Evolutionary conservation across 2,797 vertebrate species (phyloP).

Genomic region (Falco concolor): DNA sequence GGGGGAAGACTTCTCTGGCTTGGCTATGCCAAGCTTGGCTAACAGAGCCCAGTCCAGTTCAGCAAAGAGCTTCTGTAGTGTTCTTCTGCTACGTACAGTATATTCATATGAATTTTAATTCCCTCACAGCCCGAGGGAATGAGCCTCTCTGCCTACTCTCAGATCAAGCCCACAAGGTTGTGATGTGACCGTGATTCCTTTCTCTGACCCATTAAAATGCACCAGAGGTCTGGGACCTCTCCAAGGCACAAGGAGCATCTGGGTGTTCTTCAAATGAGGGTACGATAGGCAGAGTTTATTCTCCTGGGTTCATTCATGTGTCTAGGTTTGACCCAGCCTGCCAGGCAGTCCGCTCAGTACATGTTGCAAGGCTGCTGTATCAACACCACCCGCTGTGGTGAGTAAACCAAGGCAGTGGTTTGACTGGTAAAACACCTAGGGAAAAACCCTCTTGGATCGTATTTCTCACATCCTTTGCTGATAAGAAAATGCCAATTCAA

Average conservation of each 20-base stretch:
- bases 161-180: background rate
- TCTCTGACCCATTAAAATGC: background rate
- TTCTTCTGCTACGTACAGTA: background rate
- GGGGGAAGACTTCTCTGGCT: background rate
- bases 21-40: background rate
- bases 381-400: slow-evolving; percentile 8
- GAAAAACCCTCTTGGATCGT: background rate
- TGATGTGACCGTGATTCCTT: background rate
- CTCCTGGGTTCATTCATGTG: background rate
- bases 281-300: slow-evolving; percentile 12
- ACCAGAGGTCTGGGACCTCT: background rate
- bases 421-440: slow-evolving; percentile 5
- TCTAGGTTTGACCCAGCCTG: background rate
- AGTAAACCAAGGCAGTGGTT: slow-evolving; percentile 23
- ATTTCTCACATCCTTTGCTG: slow-evolving; percentile 24
- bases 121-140: background rate
- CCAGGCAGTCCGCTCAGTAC: background rate
- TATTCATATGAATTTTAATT: background rate
- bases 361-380: background rate
- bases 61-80: background rate
- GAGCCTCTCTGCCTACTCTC: background rate
- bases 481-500: slow-evolving; percentile 29
- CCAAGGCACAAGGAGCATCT: background rate
- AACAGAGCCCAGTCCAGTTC: background rate
- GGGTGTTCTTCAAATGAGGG: background rate